phyloP scores from a whole-genome alignment of 1,140 invertebrate genomes.

The Diabrotica undecimpunctata region DNA sequence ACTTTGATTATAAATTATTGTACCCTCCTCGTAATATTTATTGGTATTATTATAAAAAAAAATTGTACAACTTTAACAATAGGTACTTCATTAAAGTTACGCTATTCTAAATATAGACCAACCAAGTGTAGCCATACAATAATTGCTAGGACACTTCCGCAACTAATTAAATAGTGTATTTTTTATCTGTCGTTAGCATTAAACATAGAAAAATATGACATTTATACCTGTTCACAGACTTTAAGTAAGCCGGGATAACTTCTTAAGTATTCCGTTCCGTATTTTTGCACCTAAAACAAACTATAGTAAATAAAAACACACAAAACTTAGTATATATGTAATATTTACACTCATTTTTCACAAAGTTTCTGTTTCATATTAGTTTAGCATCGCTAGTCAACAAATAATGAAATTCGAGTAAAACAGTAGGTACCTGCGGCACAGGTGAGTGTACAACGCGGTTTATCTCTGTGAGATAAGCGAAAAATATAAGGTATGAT shows the following conservation, averaged over 20 bases:
- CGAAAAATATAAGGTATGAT: no score
- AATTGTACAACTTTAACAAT: neutral
- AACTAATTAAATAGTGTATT: no score
- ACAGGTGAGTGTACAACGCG: no score
- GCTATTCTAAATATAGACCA: no score
- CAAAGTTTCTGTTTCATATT: neutral
- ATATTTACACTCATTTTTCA: constrained; percentile 13
- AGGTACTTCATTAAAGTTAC: no score
- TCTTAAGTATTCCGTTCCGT: constrained; percentile 4
- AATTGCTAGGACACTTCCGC: no score
- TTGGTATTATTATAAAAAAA: neutral
- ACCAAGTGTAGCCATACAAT: no score
- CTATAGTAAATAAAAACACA: neutral
- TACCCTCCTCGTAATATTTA: neutral
- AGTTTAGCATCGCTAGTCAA: no score
- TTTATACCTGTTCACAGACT: constrained; percentile 1
- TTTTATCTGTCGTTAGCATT: no score
- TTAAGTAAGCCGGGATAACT: constrained; percentile 9
- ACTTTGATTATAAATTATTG: neutral
- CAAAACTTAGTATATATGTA: neutral
- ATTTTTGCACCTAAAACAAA: neutral
- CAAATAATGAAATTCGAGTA: no score
- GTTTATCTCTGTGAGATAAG: no score
- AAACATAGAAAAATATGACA: neutral
- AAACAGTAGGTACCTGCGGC: no score